Conservation (phyloP, 2,797 vertebrate genomes). For the Pseudochirops cupreus region DNA sequence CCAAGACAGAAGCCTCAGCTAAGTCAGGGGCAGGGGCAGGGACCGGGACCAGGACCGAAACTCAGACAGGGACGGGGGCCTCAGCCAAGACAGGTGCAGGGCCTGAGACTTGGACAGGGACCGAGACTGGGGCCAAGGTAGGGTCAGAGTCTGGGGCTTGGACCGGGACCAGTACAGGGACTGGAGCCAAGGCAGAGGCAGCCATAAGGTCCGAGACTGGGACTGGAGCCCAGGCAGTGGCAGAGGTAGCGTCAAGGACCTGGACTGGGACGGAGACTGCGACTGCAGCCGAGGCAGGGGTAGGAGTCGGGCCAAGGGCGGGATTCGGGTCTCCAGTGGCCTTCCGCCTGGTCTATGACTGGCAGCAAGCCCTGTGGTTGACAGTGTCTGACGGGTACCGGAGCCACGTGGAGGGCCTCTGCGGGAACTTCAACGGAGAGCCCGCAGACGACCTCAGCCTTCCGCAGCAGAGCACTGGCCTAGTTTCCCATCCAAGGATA, state of each 20-base stretch:
- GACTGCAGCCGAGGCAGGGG: not conserved
- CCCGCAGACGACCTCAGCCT: conserved; percentile 75
- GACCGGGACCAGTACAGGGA: not conserved
- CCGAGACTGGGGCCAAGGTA: conserved; percentile 51
- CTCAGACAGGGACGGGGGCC: conserved; percentile 58
- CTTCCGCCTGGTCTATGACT: conserved; percentile 81
- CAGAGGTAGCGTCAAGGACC: not conserved
- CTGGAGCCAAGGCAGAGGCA: not conserved
- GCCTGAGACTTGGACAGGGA: not conserved
- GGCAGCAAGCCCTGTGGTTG: conserved; percentile 81
- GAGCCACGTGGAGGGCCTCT: conserved; percentile 82
- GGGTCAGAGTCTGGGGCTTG: not conserved
- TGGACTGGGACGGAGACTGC: not conserved
- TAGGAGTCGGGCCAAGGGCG: not conserved
- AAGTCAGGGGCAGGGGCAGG: conserved; percentile 43
- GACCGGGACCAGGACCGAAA: not conserved
- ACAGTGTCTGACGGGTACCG: conserved; percentile 68
- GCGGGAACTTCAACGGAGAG: conserved; percentile 84
- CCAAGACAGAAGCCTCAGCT: conserved; percentile 58
- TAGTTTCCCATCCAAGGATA: conserved; percentile 64
- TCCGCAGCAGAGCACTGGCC: not conserved
- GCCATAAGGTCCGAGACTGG: not conserved
- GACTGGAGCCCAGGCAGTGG: not conserved
- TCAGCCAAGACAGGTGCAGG: conserved; percentile 66
- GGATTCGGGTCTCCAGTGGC: not conserved